Conservation (phyloP, 1,140 invertebrate species). For the Lepidurus apus region DNA sequence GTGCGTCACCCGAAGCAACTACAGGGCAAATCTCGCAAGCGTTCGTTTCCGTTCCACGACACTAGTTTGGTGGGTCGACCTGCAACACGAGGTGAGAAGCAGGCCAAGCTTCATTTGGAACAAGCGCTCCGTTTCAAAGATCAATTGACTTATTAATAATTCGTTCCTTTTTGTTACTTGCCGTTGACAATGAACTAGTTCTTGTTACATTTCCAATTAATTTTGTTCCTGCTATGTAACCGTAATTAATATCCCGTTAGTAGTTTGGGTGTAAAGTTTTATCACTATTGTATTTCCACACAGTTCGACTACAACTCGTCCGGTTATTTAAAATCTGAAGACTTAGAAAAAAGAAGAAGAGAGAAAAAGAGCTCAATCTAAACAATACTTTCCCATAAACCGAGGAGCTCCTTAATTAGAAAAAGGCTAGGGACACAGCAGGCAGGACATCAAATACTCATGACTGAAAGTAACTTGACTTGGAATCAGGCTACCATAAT, state of each 20-base stretch:
- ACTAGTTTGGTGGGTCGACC: background rate
- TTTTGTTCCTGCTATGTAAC: background rate
- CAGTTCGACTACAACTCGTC: background rate
- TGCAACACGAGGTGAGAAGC: background rate
- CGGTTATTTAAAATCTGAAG: background rate
- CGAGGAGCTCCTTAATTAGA: background rate
- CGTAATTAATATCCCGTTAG: background rate
- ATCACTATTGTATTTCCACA: constrained; percentile 8
- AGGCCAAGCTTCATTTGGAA: background rate
- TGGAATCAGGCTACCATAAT: background rate
- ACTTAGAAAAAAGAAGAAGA: background rate
- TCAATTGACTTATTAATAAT: background rate
- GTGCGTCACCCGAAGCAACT: background rate
- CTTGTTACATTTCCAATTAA: background rate
- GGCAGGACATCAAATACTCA: background rate
- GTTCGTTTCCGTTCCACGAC: background rate
- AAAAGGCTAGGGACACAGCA: background rate
- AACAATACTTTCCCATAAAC: constrained; percentile 2
- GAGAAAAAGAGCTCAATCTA: background rate
- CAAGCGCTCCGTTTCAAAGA: background rate
- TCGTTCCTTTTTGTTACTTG: background rate
- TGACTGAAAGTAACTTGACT: constrained; percentile 1
- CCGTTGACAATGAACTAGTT: background rate
- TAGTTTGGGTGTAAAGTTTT: background rate
- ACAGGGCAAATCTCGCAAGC: background rate